Evolutionary conservation across 2,113 vertebrate species (phyloP).

Genomic region (Chaetura pelagica): DNA sequence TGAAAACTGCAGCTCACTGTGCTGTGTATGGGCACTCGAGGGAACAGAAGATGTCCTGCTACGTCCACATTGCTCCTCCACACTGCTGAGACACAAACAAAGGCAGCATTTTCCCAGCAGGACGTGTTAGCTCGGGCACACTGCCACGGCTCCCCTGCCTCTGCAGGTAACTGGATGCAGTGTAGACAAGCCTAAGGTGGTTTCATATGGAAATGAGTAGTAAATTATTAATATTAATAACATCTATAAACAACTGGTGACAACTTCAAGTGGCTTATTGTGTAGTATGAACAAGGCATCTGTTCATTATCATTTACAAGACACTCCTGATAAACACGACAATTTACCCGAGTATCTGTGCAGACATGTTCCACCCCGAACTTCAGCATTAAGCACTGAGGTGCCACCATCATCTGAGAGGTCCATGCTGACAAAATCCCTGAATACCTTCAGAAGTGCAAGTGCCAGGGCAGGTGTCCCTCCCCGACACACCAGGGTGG

Average conservation of each 20-base stretch:
- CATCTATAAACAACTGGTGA: slow-evolving; percentile 62
- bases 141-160: neutral
- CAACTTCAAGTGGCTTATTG: slow-evolving; percentile 68
- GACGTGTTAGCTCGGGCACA: neutral
- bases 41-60: neutral
- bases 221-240: slow-evolving; percentile 72
- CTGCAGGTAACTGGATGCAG: slow-evolving; percentile 59
- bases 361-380: neutral
- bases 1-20: neutral
- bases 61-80: neutral
- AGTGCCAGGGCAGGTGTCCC: neutral
- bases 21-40: neutral
- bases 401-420: neutral
- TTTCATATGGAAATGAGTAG: slow-evolving; percentile 58
- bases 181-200: slow-evolving; percentile 47
- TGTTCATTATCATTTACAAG: slow-evolving; percentile 59
- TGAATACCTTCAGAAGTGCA: neutral
- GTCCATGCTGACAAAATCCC: neutral
- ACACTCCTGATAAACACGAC: neutral
- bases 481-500: fast-evolving
- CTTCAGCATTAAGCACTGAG: neutral
- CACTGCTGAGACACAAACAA: neutral
- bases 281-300: slow-evolving; percentile 44
- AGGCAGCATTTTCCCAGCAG: slow-evolving; percentile 54
- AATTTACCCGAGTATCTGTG: neutral